phyloP scores from a whole-genome alignment of 2,888 invertebrate species.

The Physocephala rufipes region DNA sequence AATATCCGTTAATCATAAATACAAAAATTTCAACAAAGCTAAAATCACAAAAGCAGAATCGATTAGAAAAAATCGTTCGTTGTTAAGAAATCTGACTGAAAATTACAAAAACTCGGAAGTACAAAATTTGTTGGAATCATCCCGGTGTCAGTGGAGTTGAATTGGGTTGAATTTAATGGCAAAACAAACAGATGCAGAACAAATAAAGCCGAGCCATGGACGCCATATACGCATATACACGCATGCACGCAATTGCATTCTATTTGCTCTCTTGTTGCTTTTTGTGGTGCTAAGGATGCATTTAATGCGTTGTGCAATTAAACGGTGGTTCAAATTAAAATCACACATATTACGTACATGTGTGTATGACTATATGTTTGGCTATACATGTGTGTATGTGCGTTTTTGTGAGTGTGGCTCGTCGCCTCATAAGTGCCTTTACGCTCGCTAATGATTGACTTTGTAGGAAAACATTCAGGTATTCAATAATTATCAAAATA shows the following conservation, averaged over 20 bases:
- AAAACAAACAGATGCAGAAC: background rate
- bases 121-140: too few species aligned
- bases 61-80: too few species aligned
- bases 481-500: background rate
- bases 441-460: too few species aligned
- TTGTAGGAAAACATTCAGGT: background rate
- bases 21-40: too few species aligned
- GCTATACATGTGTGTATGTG: background rate
- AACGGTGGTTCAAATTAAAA: slow-evolving; percentile 18
- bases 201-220: background rate
- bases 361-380: background rate
- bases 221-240: slow-evolving; percentile 3
- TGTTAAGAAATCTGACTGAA: too few species aligned
- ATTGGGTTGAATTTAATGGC: too few species aligned
- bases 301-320: slow-evolving; percentile 34
- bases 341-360: background rate
- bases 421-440: background rate
- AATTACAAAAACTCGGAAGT: too few species aligned
- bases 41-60: too few species aligned
- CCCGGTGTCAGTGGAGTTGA: too few species aligned
- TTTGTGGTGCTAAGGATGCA: slow-evolving; percentile 10
- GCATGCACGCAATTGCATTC: background rate
- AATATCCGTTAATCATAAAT: too few species aligned
- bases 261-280: slow-evolving; percentile 3
- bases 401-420: background rate